A percentile compares a stretch with the other conserved stretches of the same genome.
These are phyloP conservation scores for Elephas maximus DNA, from an alignment of 2,113 vertebrate genomes.

Conservation along the genomic window DNA sequence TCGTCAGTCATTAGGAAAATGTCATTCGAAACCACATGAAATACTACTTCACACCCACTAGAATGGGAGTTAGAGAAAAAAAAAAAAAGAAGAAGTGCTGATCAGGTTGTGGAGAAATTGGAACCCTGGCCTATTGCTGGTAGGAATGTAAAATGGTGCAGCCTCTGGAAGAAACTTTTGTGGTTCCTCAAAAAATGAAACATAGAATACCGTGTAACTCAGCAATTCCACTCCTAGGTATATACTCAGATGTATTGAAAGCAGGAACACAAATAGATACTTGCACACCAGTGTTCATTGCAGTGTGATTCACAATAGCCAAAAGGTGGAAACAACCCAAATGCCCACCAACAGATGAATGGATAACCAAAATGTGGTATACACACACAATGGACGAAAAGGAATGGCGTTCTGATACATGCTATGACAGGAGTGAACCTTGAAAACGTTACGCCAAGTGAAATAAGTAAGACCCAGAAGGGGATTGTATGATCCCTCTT, in stretches of 20 bases:
- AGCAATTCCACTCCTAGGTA: background rate
- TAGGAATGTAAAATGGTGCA: background rate
- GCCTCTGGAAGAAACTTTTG: background rate
- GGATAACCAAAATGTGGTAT: background rate
- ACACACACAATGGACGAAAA: background rate
- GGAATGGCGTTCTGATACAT: background rate
- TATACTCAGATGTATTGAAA: background rate
- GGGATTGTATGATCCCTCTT: background rate
- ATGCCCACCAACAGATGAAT: background rate
- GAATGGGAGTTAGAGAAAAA: too few species aligned
- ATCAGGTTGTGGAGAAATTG: background rate
- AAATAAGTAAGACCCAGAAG: background rate
- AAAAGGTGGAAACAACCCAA: background rate
- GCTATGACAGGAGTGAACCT: background rate
- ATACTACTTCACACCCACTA: too few species aligned
- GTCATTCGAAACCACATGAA: background rate
- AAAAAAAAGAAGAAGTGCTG: background rate
- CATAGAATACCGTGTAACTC: background rate
- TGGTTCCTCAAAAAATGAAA: background rate
- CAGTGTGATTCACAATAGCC: background rate
- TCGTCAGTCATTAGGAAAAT: too few species aligned
- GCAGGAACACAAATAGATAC: background rate
- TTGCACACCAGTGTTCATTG: background rate
- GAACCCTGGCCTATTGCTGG: background rate
- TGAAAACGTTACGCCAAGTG: background rate